Base-by-base conservation (phyloP, 2,888 invertebrate species). In the Metellina segmentata region DNA sequence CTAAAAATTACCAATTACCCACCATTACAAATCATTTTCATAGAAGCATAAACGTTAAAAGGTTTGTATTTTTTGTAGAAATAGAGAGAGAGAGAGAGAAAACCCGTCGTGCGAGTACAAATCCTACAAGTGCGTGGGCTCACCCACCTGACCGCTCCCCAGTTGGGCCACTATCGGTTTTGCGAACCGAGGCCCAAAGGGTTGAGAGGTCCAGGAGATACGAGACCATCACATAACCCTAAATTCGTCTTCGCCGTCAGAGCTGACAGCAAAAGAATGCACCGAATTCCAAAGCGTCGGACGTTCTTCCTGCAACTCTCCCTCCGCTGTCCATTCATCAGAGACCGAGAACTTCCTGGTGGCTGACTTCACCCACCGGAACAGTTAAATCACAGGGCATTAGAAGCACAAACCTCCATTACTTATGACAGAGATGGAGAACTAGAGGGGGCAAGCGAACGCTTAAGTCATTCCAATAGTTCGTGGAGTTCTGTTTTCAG, bases 291-390 rank as follows among this genome's bases (percentile, higher is more conserved):
- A 6, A 71, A 20, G 71, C 19, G 20, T 8, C 20, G 16, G 34
- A 34, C 5, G 34, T 19, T 20, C 11, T 8, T 20, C 13, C 34
- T 77, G n/a, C 19, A 8, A 19, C 52, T 9, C 52, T 77, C 19
- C 34, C 19, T n/a, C 8, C 11, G 52, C 49, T 77, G 19, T 51
- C 77, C 77, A 77, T 77, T 20, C 77, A 77, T 77, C 77, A 77
- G 20, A 1, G 52, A 69, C 51, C 51, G n/a, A 77, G 49, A 51
- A n/a, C 49, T 77, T 77, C 19, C 51, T 51, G 51, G 52, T 51
- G 51, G 16, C 52, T 51, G 49, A 20, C 20, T 77, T 77, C 51
- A 20, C 19, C 51, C 49, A n/a, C 51, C 51, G 49, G 49, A 51
- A 77, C 52, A 16, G 51, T 51, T 51, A 19, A n/a, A 19, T 51